A percentile compares a stretch with the other conserved stretches of the same genome.
Evolutionary conservation across 2,797 vertebrate species (phyloP).

Genomic region (Thamnophis elegans): DNA sequence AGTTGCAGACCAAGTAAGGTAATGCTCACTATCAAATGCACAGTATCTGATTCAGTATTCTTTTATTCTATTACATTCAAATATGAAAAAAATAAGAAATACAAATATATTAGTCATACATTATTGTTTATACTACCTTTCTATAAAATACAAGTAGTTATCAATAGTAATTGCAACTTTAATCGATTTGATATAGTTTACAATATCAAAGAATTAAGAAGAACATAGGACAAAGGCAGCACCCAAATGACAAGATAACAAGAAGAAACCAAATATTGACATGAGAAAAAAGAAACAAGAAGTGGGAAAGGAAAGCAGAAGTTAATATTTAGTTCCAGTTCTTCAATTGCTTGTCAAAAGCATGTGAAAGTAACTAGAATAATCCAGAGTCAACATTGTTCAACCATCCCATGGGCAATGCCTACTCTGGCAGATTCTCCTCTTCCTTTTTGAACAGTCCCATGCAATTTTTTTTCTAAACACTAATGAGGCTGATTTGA

Average conservation of each 20-base stretch:
- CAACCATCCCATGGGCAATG: neutral
- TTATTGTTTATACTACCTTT: neutral
- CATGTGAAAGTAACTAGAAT: neutral
- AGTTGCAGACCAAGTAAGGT: neutral
- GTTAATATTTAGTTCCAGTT: neutral
- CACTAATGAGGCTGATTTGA: neutral
- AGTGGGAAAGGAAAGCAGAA: neutral
- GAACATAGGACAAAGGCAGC: neutral
- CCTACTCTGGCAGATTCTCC: neutral
- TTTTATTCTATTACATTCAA: neutral
- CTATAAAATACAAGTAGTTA: neutral
- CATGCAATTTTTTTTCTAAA: neutral
- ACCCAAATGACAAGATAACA: neutral
- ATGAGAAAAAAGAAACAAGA: neutral
- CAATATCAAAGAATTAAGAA: neutral
- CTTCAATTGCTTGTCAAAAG: neutral
- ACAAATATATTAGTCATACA: neutral
- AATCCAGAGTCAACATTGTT: neutral
- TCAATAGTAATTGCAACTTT: neutral
- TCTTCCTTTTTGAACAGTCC: neutral
- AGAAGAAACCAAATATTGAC: neutral
- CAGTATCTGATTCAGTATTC: neutral
- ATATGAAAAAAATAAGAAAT: neutral
- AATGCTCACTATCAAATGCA: neutral
- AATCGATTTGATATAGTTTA: neutral